Evolutionary conservation across 1,140 invertebrate species (phyloP), one percentile per base, ranked within the genome.

Genomic region (Venturia canescens): DNA sequence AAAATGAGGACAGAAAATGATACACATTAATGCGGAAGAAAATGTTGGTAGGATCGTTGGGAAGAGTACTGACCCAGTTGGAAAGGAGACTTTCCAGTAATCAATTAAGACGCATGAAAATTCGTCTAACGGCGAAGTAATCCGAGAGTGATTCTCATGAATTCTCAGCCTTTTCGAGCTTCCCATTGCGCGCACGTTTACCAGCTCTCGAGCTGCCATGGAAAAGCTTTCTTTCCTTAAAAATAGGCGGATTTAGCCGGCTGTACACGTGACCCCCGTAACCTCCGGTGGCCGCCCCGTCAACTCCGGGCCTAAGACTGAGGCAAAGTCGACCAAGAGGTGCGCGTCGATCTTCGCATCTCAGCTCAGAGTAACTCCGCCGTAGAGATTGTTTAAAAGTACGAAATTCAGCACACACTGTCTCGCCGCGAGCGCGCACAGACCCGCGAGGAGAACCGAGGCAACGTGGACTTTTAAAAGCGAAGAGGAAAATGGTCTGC

Each of bases 401-500:
- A 21, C 57, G 57, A 60, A n/a, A 60, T 60, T n/a, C 11, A 60
- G 13, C n/a, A 60, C 23, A 60, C n/a, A 23, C 21, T 7, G 31
- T 5, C n/a, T 16, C 5, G 9, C 18, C 18, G 21, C 57, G 6
- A 21, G 57, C 23, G 26, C 31, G 21, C 31, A 18, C 63, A n/a
- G 0, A 44, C 13, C 3, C 34, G 34, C 34, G 34, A 44, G 7
- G 0, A 44, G 38, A 44, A 11, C 21, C 13, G 27, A 63, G 29
- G 21, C 48, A 53, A 53, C 50, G 72, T 75, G 3, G 72, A 75
- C 11, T 63, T 53, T 34, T 76, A 23, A 63, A 63, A 76, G 63
- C 74, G 74, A 76, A 76, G 53, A 29, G 74, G 57, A 77, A 77
- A 44, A 77, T 66, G 63, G 18, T 16, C 23, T 50, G 18, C 29